Percentiles rank a stretch among this genome's conserved stretches.
These are phyloP conservation scores for Psephotus haematonotus DNA, from an alignment of 2,113 vertebrate species.

Conservation along the genomic window DNA sequence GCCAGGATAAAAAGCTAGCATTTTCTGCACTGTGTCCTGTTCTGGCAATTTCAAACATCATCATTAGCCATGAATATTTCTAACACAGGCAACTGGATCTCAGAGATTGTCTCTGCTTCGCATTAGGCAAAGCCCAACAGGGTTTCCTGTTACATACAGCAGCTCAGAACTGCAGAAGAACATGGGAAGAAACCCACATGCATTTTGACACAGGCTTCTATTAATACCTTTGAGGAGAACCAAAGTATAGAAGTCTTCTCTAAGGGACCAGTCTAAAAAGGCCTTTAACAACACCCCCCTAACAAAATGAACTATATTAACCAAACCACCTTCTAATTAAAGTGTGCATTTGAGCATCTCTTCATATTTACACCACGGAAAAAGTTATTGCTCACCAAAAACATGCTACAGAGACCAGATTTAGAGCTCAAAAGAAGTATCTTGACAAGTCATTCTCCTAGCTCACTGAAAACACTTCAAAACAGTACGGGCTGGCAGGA, in stretches of 20 bases:
- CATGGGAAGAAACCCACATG: too few species aligned
- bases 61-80: background rate
- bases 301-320: background rate
- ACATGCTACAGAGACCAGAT: background rate
- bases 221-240: background rate
- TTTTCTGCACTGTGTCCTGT: background rate
- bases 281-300: background rate
- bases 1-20: background rate
- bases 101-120: accelerated
- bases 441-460: background rate
- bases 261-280: background rate
- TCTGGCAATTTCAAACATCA: background rate
- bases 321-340: background rate
- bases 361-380: too few species aligned
- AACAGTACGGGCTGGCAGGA: background rate
- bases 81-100: background rate
- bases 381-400: background rate
- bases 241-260: background rate
- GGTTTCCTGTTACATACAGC: background rate
- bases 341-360: background rate
- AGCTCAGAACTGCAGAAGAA: background rate
- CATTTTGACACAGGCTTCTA: background rate
- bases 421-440: background rate
- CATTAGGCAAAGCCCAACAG: background rate
- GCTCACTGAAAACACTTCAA: background rate